Evolutionary conservation across 2,113 vertebrate genomes (phyloP).

Genomic region (Oryzias javanicus): DNA sequence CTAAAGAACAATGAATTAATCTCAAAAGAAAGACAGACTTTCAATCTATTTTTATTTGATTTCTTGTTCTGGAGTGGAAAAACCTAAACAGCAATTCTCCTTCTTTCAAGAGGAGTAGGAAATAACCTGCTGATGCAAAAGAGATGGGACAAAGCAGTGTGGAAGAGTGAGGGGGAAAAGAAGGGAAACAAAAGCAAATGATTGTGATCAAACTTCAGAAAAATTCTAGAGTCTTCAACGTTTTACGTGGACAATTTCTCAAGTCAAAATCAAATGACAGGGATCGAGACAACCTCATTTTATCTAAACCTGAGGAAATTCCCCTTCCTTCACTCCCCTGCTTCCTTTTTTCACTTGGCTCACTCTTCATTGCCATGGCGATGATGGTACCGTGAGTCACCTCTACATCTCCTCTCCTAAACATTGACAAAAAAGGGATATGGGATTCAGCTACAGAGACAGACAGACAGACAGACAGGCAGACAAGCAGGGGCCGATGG

Average conservation of each 20-base stretch:
- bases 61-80: too few relatives aligned
- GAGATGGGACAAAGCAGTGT: constrained; percentile 17
- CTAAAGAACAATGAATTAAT: too few relatives aligned
- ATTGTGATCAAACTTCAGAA: constrained; percentile 2
- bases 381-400: constrained; percentile 77
- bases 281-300: constrained; percentile 24
- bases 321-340: constrained; percentile 32
- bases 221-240: not conserved
- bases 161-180: not conserved
- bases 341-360: constrained; percentile 30
- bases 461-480: constrained; percentile 14
- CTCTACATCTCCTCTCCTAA: constrained; percentile 68
- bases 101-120: not conserved
- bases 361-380: constrained; percentile 68
- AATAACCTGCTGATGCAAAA: constrained; percentile 19
- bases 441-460: constrained; percentile 35
- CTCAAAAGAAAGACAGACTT: too few relatives aligned
- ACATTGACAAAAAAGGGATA: constrained; percentile 57
- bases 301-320: constrained; percentile 41
- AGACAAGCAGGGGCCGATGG: constrained; percentile 16
- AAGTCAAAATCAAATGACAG: not conserved
- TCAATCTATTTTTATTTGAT: too few relatives aligned
- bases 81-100: too few relatives aligned
- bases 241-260: constrained; percentile 1
- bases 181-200: not conserved